These are phyloP conservation scores for Sciurus carolinensis DNA, from an alignment of 2,797 vertebrate species.

Conservation along the genomic window DNA sequence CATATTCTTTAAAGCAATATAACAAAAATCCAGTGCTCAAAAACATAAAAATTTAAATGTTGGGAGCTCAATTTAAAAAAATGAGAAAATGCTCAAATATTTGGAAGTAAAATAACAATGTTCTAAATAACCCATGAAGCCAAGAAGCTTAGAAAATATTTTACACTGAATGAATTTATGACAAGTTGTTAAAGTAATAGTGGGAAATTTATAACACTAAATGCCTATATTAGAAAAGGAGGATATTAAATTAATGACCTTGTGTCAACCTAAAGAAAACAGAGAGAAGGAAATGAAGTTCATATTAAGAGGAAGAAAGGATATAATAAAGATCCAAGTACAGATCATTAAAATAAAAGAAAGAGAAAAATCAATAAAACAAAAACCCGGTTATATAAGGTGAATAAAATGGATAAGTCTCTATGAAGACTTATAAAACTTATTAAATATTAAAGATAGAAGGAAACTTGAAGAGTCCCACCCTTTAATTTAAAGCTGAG, in stretches of 20 bases:
- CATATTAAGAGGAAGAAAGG: constrained; percentile 28
- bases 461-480: background rate
- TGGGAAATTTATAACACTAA: background rate
- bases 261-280: background rate
- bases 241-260: background rate
- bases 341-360: background rate
- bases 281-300: constrained; percentile 18
- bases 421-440: background rate
- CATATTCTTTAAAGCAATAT: background rate
- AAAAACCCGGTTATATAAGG: background rate
- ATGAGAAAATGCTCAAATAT: background rate
- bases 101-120: background rate
- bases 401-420: background rate
- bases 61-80: background rate
- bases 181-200: background rate
- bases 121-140: background rate
- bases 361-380: constrained; percentile 23
- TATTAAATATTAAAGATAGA: background rate
- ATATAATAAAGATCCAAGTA: background rate
- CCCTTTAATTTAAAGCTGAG: background rate
- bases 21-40: background rate
- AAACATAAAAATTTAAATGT: background rate
- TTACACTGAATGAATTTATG: background rate
- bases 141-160: background rate
- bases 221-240: background rate